These are phyloP conservation scores for Trichogramma dendrolimi DNA, from an alignment of 2,888 invertebrate genomes.

Conservation along the genomic window DNA sequence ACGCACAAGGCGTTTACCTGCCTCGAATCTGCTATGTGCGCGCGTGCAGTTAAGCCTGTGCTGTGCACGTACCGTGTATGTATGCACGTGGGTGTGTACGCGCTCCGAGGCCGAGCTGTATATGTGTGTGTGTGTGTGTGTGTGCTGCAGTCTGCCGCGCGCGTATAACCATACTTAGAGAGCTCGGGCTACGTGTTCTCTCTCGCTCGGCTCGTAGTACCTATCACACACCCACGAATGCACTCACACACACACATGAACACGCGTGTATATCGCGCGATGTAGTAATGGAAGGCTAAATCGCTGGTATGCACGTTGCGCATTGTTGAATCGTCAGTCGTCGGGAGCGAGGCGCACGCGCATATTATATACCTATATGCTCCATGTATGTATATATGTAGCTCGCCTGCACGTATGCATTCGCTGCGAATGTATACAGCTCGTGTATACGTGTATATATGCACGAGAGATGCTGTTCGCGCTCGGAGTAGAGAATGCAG, in stretches of 20 bases:
- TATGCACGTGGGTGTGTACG: neutral
- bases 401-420: neutral
- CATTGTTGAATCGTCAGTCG: constrained; percentile 22
- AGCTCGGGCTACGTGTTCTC: too few species aligned
- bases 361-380: too few species aligned
- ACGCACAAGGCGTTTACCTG: constrained; percentile 14
- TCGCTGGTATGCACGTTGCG: constrained; percentile 1
- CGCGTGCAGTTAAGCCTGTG: neutral
- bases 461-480: neutral
- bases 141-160: too few species aligned
- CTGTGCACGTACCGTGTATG: neutral
- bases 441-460: neutral
- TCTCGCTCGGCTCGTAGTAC: too few species aligned
- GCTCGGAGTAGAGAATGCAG: too few species aligned
- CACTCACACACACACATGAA: neutral
- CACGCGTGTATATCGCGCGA: constrained; percentile 10
- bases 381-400: neutral
- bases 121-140: too few species aligned
- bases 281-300: constrained; percentile 34
- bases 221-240: neutral
- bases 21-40: neutral
- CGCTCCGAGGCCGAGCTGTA: too few species aligned
- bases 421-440: neutral
- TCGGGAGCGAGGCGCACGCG: neutral
- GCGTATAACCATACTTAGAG: too few species aligned